A percentile compares a stretch with the other conserved stretches of the same genome.
These are phyloP conservation scores for Rhagophthalmus giganteus DNA, from an alignment of 2,888 invertebrate species.

Conservation along the genomic window DNA sequence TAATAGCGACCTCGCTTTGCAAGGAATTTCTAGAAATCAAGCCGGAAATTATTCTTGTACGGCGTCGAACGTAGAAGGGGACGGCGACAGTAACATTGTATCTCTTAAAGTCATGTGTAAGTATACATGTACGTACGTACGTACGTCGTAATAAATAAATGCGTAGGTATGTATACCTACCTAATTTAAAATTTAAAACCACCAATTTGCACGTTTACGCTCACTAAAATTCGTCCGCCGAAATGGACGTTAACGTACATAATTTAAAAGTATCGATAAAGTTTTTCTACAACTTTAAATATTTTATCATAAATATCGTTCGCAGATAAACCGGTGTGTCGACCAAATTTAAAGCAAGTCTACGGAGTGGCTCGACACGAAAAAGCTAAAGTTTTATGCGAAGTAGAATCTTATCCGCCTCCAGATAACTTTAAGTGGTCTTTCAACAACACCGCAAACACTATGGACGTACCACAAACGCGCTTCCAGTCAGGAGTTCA, in stretches of 20 bases:
- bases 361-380: constrained; percentile 85
- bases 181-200: too few species aligned
- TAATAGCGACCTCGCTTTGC: constrained; percentile 78
- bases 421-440: constrained; percentile 85
- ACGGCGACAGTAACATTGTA: constrained; percentile 80
- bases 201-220: too few species aligned
- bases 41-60: constrained; percentile 88
- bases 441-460: constrained; percentile 86
- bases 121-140: constrained; percentile 55
- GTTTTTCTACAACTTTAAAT: background rate
- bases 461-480: constrained; percentile 71
- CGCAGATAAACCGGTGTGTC: constrained; percentile 83
- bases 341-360: constrained; percentile 71
- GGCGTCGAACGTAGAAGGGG: constrained; percentile 89
- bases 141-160: too few species aligned
- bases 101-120: constrained; percentile 89
- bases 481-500: constrained; percentile 63
- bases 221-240: background rate
- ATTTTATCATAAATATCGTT: constrained; percentile 16
- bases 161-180: background rate
- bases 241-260: too few species aligned
- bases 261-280: too few species aligned
- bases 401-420: constrained; percentile 82
- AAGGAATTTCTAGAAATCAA: constrained; percentile 76
- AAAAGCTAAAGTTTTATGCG: constrained; percentile 76